These are phyloP conservation scores for Phyllotreta striolata DNA, from an alignment of 2,888 invertebrate species.

Conservation along the genomic window DNA sequence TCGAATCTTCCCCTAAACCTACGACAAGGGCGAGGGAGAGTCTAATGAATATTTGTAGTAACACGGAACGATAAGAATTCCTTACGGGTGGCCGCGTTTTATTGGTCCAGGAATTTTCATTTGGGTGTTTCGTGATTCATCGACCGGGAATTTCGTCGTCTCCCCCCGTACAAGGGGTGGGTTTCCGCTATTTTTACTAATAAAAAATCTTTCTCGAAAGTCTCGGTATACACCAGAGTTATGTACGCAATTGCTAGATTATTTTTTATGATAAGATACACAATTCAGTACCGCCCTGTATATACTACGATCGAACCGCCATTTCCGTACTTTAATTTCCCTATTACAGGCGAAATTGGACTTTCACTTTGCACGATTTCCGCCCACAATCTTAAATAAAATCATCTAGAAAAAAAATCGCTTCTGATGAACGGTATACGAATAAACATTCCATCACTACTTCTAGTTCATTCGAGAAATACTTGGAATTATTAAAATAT, in stretches of 20 bases:
- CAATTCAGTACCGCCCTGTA: not conserved
- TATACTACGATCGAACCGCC: not conserved
- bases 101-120: conserved; percentile 51
- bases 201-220: too few relatives aligned
- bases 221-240: too few relatives aligned
- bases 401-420: not conserved
- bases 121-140: conserved; percentile 36
- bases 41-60: conserved; percentile 58
- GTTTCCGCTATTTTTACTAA: too few relatives aligned
- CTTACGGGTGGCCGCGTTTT: conserved; percentile 58
- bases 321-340: not conserved
- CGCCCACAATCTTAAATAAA: conserved; percentile 25
- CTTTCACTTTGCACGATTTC: conserved; percentile 37
- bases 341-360: conserved; percentile 16
- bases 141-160: conserved; percentile 6
- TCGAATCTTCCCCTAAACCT: conserved; percentile 25
- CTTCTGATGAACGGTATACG: not conserved
- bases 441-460: too few relatives aligned
- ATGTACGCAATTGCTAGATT: too few relatives aligned
- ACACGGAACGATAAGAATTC: conserved; percentile 56
- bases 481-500: too few relatives aligned
- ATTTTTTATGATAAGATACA: too few relatives aligned
- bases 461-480: too few relatives aligned
- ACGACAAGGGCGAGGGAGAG: conserved; percentile 42
- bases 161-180: too few relatives aligned